Conservation (phyloP, 2,113 vertebrate species). For the Cololabis saira region DNA sequence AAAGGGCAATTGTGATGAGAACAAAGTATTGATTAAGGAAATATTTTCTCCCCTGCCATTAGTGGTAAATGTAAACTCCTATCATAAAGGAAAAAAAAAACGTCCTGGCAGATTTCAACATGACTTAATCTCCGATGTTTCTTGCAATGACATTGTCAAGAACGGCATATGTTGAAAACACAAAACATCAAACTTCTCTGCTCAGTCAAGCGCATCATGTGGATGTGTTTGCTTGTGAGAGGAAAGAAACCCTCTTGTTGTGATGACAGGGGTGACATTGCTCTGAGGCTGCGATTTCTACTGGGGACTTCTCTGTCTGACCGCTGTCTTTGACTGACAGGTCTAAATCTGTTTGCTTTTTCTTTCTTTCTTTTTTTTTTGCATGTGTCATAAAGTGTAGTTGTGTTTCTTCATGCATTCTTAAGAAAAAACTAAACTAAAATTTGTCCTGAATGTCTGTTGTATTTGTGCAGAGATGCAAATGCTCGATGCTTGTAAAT, state of each 20-base stretch:
- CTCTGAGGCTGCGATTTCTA: conserved; percentile 38
- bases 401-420: conserved; percentile 2
- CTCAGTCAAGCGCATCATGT: conserved; percentile 38
- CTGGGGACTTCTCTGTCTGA: conserved; percentile 10
- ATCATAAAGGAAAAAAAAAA: too few relatives aligned
- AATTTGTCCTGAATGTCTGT: too few relatives aligned
- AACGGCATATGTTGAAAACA: conserved; percentile 21
- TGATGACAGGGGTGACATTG: conserved; percentile 66
- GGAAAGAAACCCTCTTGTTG: conserved; percentile 37
- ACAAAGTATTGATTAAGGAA: too few relatives aligned
- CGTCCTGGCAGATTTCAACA: too few relatives aligned
- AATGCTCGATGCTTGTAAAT: too few relatives aligned
- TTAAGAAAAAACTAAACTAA: too few relatives aligned
- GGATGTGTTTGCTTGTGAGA: conserved; percentile 42
- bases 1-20: too few relatives aligned
- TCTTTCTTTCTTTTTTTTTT: background rate
- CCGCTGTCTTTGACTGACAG: conserved; percentile 33
- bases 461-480: too few relatives aligned
- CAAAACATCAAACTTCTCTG: conserved; percentile 23
- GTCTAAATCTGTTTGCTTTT: conserved; percentile 12
- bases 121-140: conserved; percentile 5
- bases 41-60: too few relatives aligned
- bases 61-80: too few relatives aligned
- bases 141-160: conserved; percentile 27
- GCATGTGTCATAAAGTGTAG: background rate